Evolutionary conservation across 2,888 invertebrate species (phyloP).

Genomic region (Anoplius nigerrimus): DNA sequence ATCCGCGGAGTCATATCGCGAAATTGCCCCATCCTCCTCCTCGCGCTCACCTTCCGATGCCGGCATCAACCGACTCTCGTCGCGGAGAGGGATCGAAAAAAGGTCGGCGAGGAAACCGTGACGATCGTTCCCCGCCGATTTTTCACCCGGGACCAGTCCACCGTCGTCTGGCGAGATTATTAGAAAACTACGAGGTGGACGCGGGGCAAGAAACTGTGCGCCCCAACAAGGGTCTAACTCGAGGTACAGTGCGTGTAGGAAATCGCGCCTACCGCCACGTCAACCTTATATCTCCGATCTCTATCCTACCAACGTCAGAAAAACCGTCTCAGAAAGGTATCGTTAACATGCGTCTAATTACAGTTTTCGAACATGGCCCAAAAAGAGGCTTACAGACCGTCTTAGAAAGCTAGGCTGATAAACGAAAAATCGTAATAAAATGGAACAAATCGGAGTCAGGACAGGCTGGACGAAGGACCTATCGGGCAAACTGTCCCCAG

Average conservation of each 20-base stretch:
- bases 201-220: slow-evolving; percentile 26
- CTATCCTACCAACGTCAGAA: too few species aligned
- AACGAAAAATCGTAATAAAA: too few species aligned
- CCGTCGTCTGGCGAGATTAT: slow-evolving; percentile 48
- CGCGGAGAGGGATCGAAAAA: slow-evolving; percentile 35
- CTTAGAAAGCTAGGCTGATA: too few species aligned
- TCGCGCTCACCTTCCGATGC: slow-evolving; percentile 44
- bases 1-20: slow-evolving; percentile 12
- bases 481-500: too few species aligned
- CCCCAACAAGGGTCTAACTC: slow-evolving; percentile 7
- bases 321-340: too few species aligned
- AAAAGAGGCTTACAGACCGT: too few species aligned
- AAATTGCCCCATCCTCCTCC: neutral
- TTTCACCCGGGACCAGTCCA: slow-evolving; percentile 53
- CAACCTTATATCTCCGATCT: too few species aligned
- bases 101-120: slow-evolving; percentile 9
- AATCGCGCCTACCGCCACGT: too few species aligned
- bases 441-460: neutral
- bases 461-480: too few species aligned
- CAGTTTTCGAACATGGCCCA: too few species aligned
- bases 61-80: slow-evolving; percentile 24
- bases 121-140: slow-evolving; percentile 48
- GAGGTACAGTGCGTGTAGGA: slow-evolving; percentile 28
- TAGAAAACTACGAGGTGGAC: slow-evolving; percentile 37
- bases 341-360: too few species aligned